Evolutionary conservation across 2,888 invertebrate genomes (phyloP).

Genomic region (Oxystoma pomonae): DNA sequence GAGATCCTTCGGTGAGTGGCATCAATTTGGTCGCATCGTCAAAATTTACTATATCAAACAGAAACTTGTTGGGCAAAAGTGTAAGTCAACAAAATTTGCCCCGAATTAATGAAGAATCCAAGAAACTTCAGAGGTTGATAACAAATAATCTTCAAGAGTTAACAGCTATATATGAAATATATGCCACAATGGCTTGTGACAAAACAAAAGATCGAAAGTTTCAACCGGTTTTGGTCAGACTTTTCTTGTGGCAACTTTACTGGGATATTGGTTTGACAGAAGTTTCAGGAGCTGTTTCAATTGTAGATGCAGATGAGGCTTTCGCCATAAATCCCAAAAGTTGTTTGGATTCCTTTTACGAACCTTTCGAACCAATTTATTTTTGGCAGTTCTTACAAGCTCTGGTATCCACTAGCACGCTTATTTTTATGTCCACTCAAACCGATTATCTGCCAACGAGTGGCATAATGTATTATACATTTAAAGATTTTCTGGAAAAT

Average conservation of each 20-base stretch:
- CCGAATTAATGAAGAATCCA: conserved; percentile 45
- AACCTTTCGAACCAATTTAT: conserved; percentile 58
- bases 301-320: conserved; percentile 52
- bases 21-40: neutral
- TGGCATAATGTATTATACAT: conserved; percentile 52
- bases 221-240: conserved; percentile 47
- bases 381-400: conserved; percentile 61
- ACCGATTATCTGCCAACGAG: conserved; percentile 36
- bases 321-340: conserved; percentile 50
- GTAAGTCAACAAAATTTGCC: neutral
- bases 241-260: conserved; percentile 57
- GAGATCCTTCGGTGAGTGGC: neutral
- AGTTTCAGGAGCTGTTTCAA: conserved; percentile 48
- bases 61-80: neutral
- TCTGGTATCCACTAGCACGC: conserved; percentile 46
- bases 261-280: conserved; percentile 52
- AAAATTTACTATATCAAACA: neutral
- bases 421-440: conserved; percentile 45
- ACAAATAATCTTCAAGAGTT: conserved; percentile 50
- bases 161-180: conserved; percentile 51
- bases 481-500: conserved; percentile 52
- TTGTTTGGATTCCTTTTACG: conserved; percentile 48
- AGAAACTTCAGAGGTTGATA: conserved; percentile 48
- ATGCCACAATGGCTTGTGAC: conserved; percentile 50
- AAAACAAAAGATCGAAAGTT: conserved; percentile 35